These are phyloP conservation scores for Archips xylosteana DNA, from an alignment of 2,888 invertebrate species.

Conservation along the genomic window DNA sequence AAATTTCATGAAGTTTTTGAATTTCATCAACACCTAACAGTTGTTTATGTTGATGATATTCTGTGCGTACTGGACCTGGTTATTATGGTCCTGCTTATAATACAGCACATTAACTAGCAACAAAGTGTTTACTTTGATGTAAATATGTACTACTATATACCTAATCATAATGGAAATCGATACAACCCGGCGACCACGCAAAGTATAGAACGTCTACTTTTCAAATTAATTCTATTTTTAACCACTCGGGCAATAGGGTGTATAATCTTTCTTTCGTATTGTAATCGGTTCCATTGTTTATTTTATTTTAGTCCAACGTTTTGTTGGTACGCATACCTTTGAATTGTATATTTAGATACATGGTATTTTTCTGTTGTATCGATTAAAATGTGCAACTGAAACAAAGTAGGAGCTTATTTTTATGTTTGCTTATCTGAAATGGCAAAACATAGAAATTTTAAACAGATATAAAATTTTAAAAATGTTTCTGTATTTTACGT, in stretches of 20 bases:
- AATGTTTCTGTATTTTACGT: too few species aligned
- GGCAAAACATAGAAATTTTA: too few species aligned
- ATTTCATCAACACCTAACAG: constrained; percentile 44
- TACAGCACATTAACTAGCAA: constrained; percentile 4
- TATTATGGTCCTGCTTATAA: constrained; percentile 11
- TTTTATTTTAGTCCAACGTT: neutral
- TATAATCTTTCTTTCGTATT: constrained; percentile 15
- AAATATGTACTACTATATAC: constrained; percentile 3
- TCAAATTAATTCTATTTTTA: constrained; percentile 22
- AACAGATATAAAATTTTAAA: too few species aligned
- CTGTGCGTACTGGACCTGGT: constrained; percentile 8
- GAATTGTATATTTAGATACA: neutral
- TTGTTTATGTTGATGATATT: constrained; percentile 22
- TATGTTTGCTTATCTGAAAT: too few species aligned
- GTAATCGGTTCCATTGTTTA: neutral
- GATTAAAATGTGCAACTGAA: neutral
- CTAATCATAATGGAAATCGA: constrained; percentile 34
- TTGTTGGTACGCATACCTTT: neutral
- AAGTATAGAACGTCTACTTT: neutral
- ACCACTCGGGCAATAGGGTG: constrained; percentile 14
- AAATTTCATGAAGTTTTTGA: constrained; percentile 67
- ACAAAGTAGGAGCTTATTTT: too few species aligned
- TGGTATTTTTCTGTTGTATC: neutral
- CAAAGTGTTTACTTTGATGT: neutral
- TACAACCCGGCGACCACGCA: constrained; percentile 10